phyloP scores from a whole-genome alignment of 2,113 vertebrate genomes.

The Tachycineta bicolor region DNA sequence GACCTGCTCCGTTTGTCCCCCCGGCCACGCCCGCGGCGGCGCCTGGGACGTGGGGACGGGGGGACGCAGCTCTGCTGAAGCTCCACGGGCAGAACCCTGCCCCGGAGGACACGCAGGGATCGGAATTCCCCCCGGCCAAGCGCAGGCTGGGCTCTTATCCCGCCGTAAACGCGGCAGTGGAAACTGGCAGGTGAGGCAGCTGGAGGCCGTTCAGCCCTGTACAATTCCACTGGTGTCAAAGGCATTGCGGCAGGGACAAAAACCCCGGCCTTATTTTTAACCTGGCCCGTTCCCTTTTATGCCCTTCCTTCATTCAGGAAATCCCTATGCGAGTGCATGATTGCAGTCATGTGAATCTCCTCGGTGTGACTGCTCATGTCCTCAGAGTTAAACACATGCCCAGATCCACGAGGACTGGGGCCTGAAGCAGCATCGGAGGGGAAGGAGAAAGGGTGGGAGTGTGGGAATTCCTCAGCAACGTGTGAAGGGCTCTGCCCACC shows the following conservation, averaged over 20 bases:
- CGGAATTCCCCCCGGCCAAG: neutral
- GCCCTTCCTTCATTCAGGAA: constrained; percentile 41
- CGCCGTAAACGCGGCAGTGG: neutral
- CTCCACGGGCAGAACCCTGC: neutral
- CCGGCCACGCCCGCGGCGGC: neutral
- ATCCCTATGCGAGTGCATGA: constrained; percentile 36
- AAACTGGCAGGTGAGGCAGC: constrained; percentile 26
- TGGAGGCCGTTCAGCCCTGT: constrained; percentile 27
- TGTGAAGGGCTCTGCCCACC: neutral
- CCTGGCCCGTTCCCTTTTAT: neutral
- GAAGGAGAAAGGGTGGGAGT: neutral
- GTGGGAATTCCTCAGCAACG: neutral
- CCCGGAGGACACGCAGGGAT: neutral
- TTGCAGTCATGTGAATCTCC: constrained; percentile 29
- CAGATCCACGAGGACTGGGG: neutral
- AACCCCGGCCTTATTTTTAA: constrained; percentile 44
- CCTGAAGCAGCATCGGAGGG: neutral
- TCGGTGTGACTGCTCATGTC: constrained; percentile 10
- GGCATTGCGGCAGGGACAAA: constrained; percentile 24
- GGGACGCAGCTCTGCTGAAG: neutral
- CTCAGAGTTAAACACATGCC: neutral
- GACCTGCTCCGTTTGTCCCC: neutral
- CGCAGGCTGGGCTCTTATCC: neutral
- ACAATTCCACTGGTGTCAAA: constrained; percentile 55
- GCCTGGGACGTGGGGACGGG: fast-evolving